Evolutionary conservation across 1,140 invertebrate species (phyloP).

Genomic region (Schmidtea mediterranea): DNA sequence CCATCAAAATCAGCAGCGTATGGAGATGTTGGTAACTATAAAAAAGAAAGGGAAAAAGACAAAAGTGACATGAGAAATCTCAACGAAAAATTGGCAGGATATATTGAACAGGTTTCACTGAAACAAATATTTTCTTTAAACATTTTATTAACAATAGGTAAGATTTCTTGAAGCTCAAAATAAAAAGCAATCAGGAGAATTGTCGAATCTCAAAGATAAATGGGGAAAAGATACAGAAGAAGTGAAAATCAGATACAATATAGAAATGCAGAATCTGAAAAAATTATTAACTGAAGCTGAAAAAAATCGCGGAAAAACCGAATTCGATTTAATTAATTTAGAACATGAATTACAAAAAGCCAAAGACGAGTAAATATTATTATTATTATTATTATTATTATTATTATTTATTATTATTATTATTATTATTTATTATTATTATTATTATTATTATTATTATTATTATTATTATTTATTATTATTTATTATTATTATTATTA

Average conservation of each 20-base stretch:
- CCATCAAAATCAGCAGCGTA: too few species aligned
- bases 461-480: too few species aligned
- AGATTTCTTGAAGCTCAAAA: conserved; percentile 31
- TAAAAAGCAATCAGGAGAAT: conserved; percentile 28
- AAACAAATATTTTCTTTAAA: background rate
- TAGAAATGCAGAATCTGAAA: conserved; percentile 21
- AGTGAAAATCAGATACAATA: conserved; percentile 30
- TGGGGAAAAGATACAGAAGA: conserved; percentile 28
- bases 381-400: too few species aligned
- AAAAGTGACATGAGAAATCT: conserved; percentile 11
- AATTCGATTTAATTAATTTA: conserved; percentile 14
- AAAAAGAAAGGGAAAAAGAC: background rate
- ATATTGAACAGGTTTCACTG: conserved; percentile 23
- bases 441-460: too few species aligned
- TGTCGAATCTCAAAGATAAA: conserved; percentile 24
- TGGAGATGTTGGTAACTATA: too few species aligned
- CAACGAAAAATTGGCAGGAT: conserved; percentile 30
- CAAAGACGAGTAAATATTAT: conserved; percentile 4
- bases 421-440: too few species aligned
- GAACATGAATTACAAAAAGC: conserved; percentile 1
- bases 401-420: too few species aligned
- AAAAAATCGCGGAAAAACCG: conserved; percentile 17
- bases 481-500: too few species aligned
- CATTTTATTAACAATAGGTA: conserved; percentile 7
- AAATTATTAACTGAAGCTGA: conserved; percentile 19